These are phyloP conservation scores for Cephus spinipes DNA, from an alignment of 2,888 invertebrate species.

Conservation along the genomic window DNA sequence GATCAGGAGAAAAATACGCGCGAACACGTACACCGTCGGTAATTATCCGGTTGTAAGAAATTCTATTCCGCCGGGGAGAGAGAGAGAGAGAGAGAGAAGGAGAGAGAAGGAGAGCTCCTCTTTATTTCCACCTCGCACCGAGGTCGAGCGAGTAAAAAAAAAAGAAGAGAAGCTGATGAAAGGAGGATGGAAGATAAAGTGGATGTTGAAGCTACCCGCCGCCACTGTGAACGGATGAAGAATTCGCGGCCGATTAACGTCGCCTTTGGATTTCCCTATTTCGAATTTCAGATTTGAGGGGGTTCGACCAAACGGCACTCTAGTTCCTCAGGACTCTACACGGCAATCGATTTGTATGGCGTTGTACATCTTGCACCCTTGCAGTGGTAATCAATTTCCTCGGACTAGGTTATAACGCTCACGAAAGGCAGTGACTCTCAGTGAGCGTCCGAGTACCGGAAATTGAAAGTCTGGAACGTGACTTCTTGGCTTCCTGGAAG, in stretches of 20 bases:
- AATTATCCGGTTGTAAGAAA: slow-evolving; percentile 6
- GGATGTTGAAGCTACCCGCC: not conserved
- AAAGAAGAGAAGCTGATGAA: not conserved
- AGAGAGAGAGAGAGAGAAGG: too few species aligned
- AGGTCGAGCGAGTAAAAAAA: not conserved
- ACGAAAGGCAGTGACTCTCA: slow-evolving; percentile 28
- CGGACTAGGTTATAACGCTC: slow-evolving; percentile 17
- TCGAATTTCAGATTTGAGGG: not conserved
- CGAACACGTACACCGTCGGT: not conserved
- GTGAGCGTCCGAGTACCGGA: slow-evolving; percentile 44
- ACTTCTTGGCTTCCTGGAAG: slow-evolving; percentile 48
- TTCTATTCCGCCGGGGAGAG: not conserved
- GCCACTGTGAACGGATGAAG: not conserved
- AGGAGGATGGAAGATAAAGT: not conserved
- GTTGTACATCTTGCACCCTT: slow-evolving; percentile 9
- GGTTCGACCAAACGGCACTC: not conserved
- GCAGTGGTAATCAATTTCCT: slow-evolving; percentile 17
- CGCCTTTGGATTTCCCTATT: not conserved
- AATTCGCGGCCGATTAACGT: not conserved
- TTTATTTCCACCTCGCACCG: not conserved
- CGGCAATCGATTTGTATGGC: slow-evolving; percentile 9
- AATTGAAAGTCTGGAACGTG: slow-evolving; percentile 61
- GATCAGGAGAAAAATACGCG: not conserved
- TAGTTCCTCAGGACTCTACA: not conserved
- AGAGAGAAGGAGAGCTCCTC: not conserved